Evolutionary conservation across 1,140 invertebrate species (phyloP).

Genomic region (Zeugodacus cucurbitae): DNA sequence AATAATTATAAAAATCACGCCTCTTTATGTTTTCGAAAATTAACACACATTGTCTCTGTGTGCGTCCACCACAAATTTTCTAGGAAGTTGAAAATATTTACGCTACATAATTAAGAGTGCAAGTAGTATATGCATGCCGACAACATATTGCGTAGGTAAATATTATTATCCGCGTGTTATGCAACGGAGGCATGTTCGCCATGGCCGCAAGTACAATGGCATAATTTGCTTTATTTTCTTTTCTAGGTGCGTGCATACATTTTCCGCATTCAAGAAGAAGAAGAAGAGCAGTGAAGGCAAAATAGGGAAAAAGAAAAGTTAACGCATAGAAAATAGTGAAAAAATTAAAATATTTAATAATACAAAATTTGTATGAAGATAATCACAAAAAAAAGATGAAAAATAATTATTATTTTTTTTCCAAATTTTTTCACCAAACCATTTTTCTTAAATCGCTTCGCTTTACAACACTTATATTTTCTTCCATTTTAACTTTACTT

Average conservation of each 20-base stretch:
- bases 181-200: background rate
- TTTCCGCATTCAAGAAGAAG: background rate
- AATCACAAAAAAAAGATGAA: too few relatives aligned
- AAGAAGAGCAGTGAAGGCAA: background rate
- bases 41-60: background rate
- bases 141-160: background rate
- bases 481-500: too few relatives aligned
- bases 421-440: too few relatives aligned
- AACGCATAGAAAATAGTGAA: background rate
- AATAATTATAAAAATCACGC: background rate
- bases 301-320: background rate
- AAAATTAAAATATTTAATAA: too few relatives aligned
- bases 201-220: background rate
- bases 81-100: background rate
- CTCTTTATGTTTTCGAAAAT: background rate
- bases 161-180: slow-evolving; percentile 19
- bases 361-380: too few relatives aligned
- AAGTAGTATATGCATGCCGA: background rate
- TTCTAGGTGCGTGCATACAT: slow-evolving; percentile 31
- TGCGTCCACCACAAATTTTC: background rate
- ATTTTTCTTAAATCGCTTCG: too few relatives aligned
- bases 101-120: background rate
- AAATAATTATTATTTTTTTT: too few relatives aligned
- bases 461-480: too few relatives aligned
- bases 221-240: slow-evolving; percentile 19